These are phyloP conservation scores for Melanerpes aurifrons DNA, from an alignment of 2,113 vertebrate species.

Conservation along the genomic window DNA sequence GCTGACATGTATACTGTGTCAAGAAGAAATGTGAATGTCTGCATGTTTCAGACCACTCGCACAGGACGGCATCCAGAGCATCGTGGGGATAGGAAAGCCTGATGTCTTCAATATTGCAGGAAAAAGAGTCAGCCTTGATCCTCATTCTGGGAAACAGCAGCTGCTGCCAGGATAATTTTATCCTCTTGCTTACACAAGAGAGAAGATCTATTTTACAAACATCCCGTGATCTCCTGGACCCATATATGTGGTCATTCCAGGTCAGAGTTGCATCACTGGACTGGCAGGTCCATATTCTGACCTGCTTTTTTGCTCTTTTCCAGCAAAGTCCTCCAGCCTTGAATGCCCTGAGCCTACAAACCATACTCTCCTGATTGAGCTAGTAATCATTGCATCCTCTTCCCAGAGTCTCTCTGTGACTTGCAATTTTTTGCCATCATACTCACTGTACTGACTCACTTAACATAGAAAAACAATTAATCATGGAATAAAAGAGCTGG, in stretches of 20 bases:
- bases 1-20: not conserved
- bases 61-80: not conserved
- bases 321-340: not conserved
- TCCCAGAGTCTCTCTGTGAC: not conserved
- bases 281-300: conserved; percentile 34
- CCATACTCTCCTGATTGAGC: not conserved
- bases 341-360: not conserved
- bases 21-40: not conserved
- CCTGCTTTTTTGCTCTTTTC: not conserved
- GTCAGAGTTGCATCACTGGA: conserved; percentile 56
- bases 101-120: conserved; percentile 34
- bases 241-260: conserved; percentile 54
- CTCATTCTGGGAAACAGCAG: conserved; percentile 70
- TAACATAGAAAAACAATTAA: not conserved
- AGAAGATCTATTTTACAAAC: conserved; percentile 72
- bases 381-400: not conserved
- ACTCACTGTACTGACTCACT: not conserved
- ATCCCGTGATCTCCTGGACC: conserved; percentile 67
- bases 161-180: conserved; percentile 70
- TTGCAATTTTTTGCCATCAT: not conserved
- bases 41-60: not conserved
- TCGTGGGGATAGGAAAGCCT: not conserved
- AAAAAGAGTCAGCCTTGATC: conserved; percentile 62
- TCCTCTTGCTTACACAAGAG: conserved; percentile 68
- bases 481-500: not conserved